phyloP scores from a whole-genome alignment of 2,888 invertebrate genomes.

The Cistogaster globosa region DNA sequence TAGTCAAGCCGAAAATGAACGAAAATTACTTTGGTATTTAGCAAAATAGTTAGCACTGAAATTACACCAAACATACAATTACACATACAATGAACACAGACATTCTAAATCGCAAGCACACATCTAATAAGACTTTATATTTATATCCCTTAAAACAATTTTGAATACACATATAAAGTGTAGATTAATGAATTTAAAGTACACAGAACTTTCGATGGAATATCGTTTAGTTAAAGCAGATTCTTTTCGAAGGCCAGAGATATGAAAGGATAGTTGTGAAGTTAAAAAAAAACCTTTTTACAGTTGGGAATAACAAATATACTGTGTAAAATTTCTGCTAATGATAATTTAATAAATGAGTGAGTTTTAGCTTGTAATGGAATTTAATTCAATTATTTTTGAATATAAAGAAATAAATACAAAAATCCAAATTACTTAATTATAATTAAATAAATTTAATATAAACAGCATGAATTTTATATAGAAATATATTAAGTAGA shows the following conservation, averaged over 20 bases:
- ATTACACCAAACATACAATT: constrained; percentile 51
- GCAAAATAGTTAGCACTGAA: constrained; percentile 71
- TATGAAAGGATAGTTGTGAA: not conserved
- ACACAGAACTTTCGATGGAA: constrained; percentile 21
- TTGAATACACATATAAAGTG: not conserved
- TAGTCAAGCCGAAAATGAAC: constrained; percentile 65
- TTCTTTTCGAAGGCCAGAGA: not conserved
- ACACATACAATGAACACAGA: not conserved
- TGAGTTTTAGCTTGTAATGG: too few species aligned
- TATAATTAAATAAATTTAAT: too few species aligned
- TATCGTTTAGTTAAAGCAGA: constrained; percentile 30
- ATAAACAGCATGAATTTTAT: too few species aligned
- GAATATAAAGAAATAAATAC: not conserved
- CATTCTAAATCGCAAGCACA: not conserved
- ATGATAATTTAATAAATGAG: too few species aligned
- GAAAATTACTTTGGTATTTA: constrained; percentile 72
- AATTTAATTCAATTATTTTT: not conserved
- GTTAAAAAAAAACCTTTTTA: not conserved
- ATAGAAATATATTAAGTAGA: too few species aligned
- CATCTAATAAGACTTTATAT: not conserved
- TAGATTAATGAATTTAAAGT: not conserved
- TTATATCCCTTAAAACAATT: not conserved
- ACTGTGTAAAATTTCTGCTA: too few species aligned
- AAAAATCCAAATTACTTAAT: too few species aligned
- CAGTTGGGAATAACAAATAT: not conserved